Conservation (phyloP, 2,113 vertebrate species). For the Gracilinanus agilis region DNA sequence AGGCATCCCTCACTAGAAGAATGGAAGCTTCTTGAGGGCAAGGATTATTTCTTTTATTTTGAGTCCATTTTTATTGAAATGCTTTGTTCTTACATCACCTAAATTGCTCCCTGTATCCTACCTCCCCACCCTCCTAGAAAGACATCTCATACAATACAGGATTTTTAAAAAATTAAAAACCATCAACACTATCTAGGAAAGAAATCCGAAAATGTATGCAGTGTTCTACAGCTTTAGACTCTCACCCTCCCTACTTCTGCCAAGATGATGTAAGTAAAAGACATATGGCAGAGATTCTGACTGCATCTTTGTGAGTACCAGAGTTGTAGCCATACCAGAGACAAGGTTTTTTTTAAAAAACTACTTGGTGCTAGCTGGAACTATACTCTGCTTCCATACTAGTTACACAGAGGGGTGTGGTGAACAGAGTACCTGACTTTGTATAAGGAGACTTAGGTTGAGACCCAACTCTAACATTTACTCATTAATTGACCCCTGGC, state of each 20-base stretch:
- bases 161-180: not conserved
- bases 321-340: not conserved
- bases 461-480: not conserved
- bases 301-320: not conserved
- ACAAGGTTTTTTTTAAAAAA: not conserved
- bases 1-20: not conserved
- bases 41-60: not conserved
- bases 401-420: not conserved
- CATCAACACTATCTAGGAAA: not conserved
- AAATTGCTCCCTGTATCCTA: not conserved
- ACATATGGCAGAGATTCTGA: not conserved
- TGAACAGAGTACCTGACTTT: not conserved
- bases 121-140: not conserved
- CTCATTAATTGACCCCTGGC: not conserved
- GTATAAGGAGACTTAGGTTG: not conserved
- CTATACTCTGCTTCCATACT: not conserved
- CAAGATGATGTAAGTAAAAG: not conserved
- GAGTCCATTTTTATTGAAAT: not conserved
- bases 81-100: not conserved
- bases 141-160: not conserved
- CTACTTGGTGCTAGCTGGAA: not conserved
- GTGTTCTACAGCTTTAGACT: not conserved
- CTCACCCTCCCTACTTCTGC: too few relatives aligned
- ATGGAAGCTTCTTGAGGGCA: not conserved
- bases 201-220: not conserved